Evolutionary conservation across 2,888 invertebrate species (phyloP).

Genomic region (Chrysina gloriosa): DNA sequence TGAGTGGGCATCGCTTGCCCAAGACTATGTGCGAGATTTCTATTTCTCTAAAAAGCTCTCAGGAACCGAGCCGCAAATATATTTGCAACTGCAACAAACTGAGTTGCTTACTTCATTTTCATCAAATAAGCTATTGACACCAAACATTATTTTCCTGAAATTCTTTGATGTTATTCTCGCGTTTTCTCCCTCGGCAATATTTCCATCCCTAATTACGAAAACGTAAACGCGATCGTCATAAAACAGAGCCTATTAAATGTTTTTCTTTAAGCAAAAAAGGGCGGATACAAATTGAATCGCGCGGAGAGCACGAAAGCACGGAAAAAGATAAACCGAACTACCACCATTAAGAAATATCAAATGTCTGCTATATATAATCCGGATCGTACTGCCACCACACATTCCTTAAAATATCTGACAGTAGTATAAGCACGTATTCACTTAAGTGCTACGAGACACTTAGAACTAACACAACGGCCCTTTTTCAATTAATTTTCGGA

Average conservation of each 20-base stretch:
- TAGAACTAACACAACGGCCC: constrained; percentile 17
- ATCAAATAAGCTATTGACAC: too few species aligned
- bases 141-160: too few species aligned
- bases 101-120: too few species aligned
- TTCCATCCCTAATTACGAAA: background rate
- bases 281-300: constrained; percentile 9
- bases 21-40: too few species aligned
- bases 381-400: background rate
- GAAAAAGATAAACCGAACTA: background rate
- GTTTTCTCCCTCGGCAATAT: too few species aligned
- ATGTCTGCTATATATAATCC: constrained; percentile 25
- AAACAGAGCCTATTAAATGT: background rate
- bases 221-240: background rate
- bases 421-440: constrained; percentile 24
- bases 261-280: background rate
- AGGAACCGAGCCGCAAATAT: too few species aligned
- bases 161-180: too few species aligned
- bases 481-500: constrained; percentile 19
- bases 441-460: constrained; percentile 20
- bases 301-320: background rate
- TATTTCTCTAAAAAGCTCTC: too few species aligned
- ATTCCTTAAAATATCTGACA: constrained; percentile 14
- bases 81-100: too few species aligned
- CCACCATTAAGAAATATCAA: constrained; percentile 23
- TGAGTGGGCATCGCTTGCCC: too few species aligned